These are phyloP conservation scores for Nipponacmea schrenckii DNA, from an alignment of 2,888 invertebrate genomes.

Conservation along the genomic window DNA sequence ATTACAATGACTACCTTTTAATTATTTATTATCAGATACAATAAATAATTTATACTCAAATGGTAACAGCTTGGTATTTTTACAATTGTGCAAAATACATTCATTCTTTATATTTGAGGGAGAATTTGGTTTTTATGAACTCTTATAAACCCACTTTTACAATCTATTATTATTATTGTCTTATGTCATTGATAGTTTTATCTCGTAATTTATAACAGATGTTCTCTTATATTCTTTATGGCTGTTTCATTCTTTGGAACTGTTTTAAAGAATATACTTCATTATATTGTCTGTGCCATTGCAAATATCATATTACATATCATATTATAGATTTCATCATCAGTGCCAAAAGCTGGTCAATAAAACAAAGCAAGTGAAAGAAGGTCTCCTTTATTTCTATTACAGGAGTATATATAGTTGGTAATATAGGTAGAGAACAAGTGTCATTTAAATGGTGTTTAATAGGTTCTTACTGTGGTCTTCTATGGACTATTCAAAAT, in stretches of 20 bases:
- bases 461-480: conserved; percentile 78
- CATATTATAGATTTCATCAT: background rate
- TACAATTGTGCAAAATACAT: no score
- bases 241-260: background rate
- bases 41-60: no score
- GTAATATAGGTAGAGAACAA: conserved; percentile 86
- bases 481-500: conserved; percentile 72
- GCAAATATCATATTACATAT: background rate
- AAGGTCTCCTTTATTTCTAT: conserved; percentile 31
- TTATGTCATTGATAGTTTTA: no score
- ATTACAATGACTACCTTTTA: no score
- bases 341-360: no score
- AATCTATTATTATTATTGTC: no score
- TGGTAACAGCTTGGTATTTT: no score
- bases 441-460: conserved; percentile 80
- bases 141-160: no score
- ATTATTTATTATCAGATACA: no score
- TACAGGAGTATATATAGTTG: conserved; percentile 88
- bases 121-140: no score
- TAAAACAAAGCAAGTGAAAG: no score
- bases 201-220: background rate
- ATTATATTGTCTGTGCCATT: background rate
- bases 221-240: background rate
- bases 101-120: no score
- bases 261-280: background rate